A percentile compares a stretch with the other conserved stretches of the same genome.
Conservation (phyloP, 30 jellyfish, hydroid and myxozoan species). For the Catostylus mosaicus region DNA sequence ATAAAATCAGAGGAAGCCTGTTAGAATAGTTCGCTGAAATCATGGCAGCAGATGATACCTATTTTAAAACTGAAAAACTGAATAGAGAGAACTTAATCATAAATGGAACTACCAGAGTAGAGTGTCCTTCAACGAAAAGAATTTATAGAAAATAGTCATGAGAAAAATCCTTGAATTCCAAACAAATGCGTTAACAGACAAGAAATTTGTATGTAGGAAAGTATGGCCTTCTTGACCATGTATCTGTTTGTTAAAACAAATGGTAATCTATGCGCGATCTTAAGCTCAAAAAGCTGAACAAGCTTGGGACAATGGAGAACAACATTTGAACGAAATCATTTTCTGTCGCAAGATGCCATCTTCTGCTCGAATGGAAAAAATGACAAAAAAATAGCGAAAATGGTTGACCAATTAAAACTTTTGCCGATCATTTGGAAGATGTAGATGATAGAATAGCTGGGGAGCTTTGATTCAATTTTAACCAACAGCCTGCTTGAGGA, state of each 20-base stretch:
- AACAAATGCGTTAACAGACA: not conserved
- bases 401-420: not conserved
- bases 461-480: not conserved
- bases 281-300: not conserved
- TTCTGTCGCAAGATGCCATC: too few species aligned
- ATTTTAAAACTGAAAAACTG: slow-evolving; percentile 9
- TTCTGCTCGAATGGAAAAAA: too few species aligned
- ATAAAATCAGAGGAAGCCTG: slow-evolving; percentile 11
- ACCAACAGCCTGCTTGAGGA: not conserved
- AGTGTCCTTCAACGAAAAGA: not conserved
- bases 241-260: not conserved
- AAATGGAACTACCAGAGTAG: not conserved
- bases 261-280: not conserved
- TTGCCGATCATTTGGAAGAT: not conserved
- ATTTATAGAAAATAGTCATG: not conserved
- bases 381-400: not conserved
- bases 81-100: slow-evolving; percentile 1
- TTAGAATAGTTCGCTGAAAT: slow-evolving; percentile 9
- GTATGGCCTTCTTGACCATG: not conserved
- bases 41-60: slow-evolving; percentile 12
- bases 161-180: not conserved
- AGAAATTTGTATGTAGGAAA: not conserved
- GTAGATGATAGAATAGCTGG: not conserved
- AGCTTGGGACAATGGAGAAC: not conserved
- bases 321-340: too few species aligned